Conservation (phyloP, 1,140 invertebrate genomes). For the Eriocheir sinensis region DNA sequence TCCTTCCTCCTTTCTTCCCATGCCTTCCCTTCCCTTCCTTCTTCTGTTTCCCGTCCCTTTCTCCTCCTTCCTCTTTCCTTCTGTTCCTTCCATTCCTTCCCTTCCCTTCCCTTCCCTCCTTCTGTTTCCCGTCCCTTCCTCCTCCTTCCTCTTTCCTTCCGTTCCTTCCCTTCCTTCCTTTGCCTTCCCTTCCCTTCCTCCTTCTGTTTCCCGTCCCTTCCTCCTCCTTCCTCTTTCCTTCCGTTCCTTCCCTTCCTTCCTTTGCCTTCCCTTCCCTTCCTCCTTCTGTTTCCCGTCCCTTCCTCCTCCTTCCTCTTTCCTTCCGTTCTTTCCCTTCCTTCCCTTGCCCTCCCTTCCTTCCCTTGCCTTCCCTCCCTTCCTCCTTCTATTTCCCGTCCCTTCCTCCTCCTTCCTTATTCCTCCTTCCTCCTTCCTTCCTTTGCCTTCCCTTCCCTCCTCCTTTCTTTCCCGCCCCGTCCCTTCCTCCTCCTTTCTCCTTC, state of each 20-base stretch:
- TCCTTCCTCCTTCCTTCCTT: not conserved
- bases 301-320: not conserved
- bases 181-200: not conserved
- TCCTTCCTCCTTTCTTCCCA: too few species aligned
- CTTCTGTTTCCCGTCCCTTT: too few species aligned
- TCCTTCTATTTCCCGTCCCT: not conserved
- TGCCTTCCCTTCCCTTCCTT: too few species aligned
- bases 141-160: too few species aligned
- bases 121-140: too few species aligned
- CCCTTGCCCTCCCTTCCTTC: not conserved
- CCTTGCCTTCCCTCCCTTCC: not conserved
- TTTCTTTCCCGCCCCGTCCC: not conserved
- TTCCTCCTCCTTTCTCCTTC: not conserved
- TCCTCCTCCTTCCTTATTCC: not conserved
- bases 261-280: not conserved
- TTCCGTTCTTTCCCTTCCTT: not conserved
- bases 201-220: not conserved
- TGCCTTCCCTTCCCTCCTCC: not conserved
- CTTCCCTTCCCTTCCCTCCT: too few species aligned
- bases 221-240: not conserved
- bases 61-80: too few species aligned
- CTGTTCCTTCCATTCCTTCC: too few species aligned
- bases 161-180: too few species aligned
- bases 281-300: not conserved
- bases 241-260: not conserved